These are phyloP conservation scores for Dicerorhinus sumatrensis DNA, from an alignment of 2,113 vertebrate genomes.

Conservation along the genomic window DNA sequence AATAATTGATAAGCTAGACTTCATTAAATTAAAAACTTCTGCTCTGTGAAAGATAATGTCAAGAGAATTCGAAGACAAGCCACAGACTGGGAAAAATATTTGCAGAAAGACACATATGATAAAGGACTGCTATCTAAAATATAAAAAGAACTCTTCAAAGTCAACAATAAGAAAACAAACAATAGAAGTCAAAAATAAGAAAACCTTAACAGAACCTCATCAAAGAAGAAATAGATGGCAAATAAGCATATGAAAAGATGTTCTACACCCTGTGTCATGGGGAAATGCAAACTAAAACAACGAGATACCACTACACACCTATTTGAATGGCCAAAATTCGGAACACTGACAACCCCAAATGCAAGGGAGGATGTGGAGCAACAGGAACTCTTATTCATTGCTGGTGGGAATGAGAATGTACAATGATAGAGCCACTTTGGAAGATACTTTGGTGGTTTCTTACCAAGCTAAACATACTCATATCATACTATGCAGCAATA, in stretches of 20 bases:
- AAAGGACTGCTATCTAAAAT: not conserved
- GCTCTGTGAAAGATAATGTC: not conserved
- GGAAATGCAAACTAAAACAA: not conserved
- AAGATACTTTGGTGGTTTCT: not conserved
- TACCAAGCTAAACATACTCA: not conserved
- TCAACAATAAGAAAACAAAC: not conserved
- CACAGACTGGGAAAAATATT: not conserved
- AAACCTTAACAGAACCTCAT: not conserved
- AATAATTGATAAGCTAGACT: not conserved
- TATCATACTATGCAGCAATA: not conserved
- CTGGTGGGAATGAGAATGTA: not conserved
- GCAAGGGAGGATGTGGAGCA: not conserved
- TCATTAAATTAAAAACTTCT: not conserved
- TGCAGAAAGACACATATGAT: not conserved
- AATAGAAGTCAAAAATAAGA: not conserved
- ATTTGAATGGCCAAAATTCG: not conserved
- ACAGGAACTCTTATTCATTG: not conserved
- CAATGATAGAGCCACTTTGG: not conserved
- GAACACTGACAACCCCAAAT: not conserved
- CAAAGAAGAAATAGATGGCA: not conserved
- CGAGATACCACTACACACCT: not conserved
- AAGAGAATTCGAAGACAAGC: not conserved
- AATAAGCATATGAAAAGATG: not conserved
- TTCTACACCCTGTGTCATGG: not conserved
- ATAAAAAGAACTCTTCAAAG: not conserved